A percentile compares a stretch with the other conserved stretches of the same genome.
Conservation (phyloP, 2,797 vertebrate genomes). For the Neosilurus mollespiculum region DNA sequence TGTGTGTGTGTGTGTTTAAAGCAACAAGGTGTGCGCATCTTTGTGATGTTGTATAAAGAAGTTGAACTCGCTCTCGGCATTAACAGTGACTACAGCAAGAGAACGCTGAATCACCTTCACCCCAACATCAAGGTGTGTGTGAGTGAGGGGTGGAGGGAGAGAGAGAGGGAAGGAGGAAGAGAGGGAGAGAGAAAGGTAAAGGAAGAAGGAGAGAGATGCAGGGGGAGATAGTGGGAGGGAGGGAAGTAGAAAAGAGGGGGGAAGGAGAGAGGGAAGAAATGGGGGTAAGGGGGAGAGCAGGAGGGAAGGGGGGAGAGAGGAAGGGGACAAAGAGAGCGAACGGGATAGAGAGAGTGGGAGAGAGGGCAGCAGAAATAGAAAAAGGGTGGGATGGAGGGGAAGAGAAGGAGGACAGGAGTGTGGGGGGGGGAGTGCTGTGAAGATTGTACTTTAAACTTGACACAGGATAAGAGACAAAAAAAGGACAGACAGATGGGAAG, state of each 20-base stretch:
- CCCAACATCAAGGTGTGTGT: conserved; percentile 89
- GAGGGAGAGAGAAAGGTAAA: neutral
- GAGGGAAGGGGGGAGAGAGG: no score
- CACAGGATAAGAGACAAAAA: neutral
- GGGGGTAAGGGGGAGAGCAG: no score
- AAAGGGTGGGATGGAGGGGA: no score
- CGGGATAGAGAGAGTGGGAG: no score
- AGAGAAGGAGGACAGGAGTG: no score
- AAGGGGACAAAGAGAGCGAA: neutral
- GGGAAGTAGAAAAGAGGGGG: no score
- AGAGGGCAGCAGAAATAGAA: no score
- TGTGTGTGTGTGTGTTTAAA: conserved; percentile 59
- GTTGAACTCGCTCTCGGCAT: conserved; percentile 95
- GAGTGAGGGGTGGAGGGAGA: neutral
- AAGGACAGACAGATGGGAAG: neutral
- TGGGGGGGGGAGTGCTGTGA: no score
- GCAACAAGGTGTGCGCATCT: conserved; percentile 94
- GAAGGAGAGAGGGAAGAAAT: no score
- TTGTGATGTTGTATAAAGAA: conserved; percentile 97
- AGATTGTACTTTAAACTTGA: no score
- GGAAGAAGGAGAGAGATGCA: rapidly evolving
- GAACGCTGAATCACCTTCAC: conserved; percentile 85
- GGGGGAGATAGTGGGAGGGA: neutral
- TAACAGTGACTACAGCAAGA: conserved; percentile 97
- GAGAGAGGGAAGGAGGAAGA: neutral